Evolutionary conservation across 2,113 vertebrate species (phyloP).

Genomic region (Vulpes ferrilata): DNA sequence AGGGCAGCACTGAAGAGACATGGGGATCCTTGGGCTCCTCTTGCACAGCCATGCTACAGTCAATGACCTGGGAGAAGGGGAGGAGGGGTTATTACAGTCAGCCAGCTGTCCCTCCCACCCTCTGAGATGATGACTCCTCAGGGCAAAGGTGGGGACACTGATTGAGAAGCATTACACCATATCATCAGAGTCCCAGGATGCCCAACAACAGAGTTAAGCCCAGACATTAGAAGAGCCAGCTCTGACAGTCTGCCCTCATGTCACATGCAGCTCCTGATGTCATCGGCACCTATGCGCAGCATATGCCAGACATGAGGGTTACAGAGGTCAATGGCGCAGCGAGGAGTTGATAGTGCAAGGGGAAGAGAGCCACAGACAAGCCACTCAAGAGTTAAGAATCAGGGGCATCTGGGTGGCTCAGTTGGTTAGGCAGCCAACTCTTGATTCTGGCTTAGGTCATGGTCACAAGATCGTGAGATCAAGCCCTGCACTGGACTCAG

Average conservation of each 20-base stretch:
- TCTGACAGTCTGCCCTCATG: neutral
- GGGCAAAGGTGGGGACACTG: neutral
- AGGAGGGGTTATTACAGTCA: neutral
- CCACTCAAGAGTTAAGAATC: neutral
- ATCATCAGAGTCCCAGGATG: neutral
- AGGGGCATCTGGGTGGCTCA: neutral
- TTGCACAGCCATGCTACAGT: conserved; percentile 95
- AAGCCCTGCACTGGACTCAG: neutral
- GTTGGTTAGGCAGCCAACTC: neutral
- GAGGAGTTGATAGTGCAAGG: neutral
- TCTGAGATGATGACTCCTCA: neutral
- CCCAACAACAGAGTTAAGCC: neutral
- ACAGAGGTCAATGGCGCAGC: neutral
- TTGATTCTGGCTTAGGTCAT: neutral
- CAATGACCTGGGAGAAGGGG: conserved; percentile 90
- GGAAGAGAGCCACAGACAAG: neutral
- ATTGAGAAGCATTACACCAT: neutral
- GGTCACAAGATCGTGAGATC: neutral
- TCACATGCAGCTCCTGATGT: neutral
- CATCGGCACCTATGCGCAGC: neutral
- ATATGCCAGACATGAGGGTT: neutral
- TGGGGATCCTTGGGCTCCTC: conserved; percentile 96
- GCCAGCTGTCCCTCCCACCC: neutral
- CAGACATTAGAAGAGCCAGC: neutral
- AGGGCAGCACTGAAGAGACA: conserved; percentile 96